Evolutionary conservation across 53 echinoderm and acorn worm species (phyloP), one percentile per base, ranked within the genome.

Genomic region (Henricia sp.): DNA sequence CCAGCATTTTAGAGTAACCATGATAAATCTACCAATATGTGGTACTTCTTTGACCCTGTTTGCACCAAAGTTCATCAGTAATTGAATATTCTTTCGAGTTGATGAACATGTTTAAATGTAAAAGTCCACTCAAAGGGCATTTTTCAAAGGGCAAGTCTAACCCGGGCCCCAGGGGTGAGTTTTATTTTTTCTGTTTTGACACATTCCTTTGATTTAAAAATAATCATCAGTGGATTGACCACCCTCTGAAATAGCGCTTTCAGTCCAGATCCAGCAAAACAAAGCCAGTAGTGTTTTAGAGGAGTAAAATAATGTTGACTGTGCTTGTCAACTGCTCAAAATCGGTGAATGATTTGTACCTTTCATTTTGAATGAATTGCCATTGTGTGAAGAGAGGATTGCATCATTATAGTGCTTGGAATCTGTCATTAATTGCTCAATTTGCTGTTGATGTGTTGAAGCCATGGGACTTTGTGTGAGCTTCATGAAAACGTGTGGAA

Each of bases 391-490:
- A 44, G 44, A 6, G 13, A 13, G 37, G 23, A 33, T 34, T 1
- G 21, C 30, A 17, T 39, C 19, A 13, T 23, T 20, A 16, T 36
- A 36, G 67, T 23, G 24, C 3, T 52, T 37, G 51, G 72, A 37
- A 67, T 23, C 67, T 20, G 0, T 37, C n/a, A n/a, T n/a, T n/a
- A n/a, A n/a, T n/a, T n/a, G n/a, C n/a, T n/a, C n/a, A n/a, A n/a
- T 33, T 6, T 32, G 52, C 38, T 3, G 38, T 11, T 3, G 24
- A 19, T 37, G 50, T 8, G 26, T 24, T 25, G 29, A 25, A 46
- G n/a, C n/a, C 80, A 80, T 80, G 80, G 80, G 80, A 38, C 80
- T 64, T 37, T 80, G 80, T 43, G 63, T 63, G 21, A 80, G 80
- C 64, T 46, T 63, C 50, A 64, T 80, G 34, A 80, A 46, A 64